These are phyloP conservation scores for Pogoniulus pusillus DNA, from an alignment of 2,797 vertebrate species.

Conservation along the genomic window DNA sequence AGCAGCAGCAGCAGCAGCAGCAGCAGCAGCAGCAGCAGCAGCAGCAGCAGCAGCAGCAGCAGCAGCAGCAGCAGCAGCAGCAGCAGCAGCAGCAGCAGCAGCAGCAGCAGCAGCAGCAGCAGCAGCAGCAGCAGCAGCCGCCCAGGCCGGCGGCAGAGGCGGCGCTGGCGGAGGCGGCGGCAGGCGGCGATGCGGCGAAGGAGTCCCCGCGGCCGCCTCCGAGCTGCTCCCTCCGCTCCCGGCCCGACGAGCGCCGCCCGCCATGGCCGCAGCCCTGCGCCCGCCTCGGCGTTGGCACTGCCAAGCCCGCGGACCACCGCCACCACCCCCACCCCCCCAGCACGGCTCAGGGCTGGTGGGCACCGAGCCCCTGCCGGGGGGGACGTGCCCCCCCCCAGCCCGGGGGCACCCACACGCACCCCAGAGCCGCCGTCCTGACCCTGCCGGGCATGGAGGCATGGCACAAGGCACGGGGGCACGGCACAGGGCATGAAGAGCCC, in stretches of 20 bases:
- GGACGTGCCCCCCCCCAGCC: too few species aligned
- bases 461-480: too few species aligned
- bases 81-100: too few species aligned
- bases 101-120: too few species aligned
- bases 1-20: too few species aligned
- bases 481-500: too few species aligned
- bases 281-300: background rate
- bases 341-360: rapidly evolving
- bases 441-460: rapidly evolving
- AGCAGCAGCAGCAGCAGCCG: too few species aligned
- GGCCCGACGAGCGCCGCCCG: background rate
- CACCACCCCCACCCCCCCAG: background rate
- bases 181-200: constrained; percentile 30
- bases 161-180: background rate
- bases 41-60: too few species aligned
- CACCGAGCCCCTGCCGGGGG: rapidly evolving
- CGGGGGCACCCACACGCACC: background rate
- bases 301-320: background rate
- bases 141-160: rapidly evolving
- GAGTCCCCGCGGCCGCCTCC: background rate
- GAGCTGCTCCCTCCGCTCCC: background rate
- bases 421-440: rapidly evolving
- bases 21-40: too few species aligned
- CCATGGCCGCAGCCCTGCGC: too few species aligned
- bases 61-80: too few species aligned